Conservation (phyloP, 1,140 invertebrate genomes). For the Drosophila serrata region DNA sequence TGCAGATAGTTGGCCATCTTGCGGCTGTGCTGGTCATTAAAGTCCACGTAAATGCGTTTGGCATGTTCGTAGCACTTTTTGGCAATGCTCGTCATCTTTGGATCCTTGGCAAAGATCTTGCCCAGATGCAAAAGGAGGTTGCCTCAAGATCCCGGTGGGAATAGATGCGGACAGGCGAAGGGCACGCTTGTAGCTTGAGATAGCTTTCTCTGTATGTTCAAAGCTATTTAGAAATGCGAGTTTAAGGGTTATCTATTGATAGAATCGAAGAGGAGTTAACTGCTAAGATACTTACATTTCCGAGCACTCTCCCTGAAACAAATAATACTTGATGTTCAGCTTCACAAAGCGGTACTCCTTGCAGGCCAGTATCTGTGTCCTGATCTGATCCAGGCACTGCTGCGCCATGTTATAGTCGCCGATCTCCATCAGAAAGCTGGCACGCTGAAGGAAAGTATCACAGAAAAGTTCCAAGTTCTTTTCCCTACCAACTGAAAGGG, state of each 20-base stretch:
- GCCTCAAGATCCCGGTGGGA: slow-evolving; percentile 54
- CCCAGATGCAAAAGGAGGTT: slow-evolving; percentile 62
- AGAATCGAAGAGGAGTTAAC: background rate
- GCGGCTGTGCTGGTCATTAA: slow-evolving; percentile 62
- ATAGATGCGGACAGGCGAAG: slow-evolving; percentile 56
- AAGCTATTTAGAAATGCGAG: slow-evolving; percentile 24
- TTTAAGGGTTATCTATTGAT: background rate
- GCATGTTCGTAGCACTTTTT: slow-evolving; percentile 74
- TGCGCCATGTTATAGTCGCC: slow-evolving; percentile 56
- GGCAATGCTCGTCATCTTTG: slow-evolving; percentile 49
- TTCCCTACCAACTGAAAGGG: slow-evolving; percentile 57
- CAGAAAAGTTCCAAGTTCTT: slow-evolving; percentile 72
- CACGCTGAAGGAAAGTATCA: slow-evolving; percentile 65
- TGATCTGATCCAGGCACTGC: slow-evolving; percentile 69
- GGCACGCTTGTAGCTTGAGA: slow-evolving; percentile 58
- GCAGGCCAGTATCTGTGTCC: slow-evolving; percentile 50
- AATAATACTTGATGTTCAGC: slow-evolving; percentile 70
- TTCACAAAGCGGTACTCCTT: slow-evolving; percentile 65
- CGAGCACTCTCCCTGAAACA: slow-evolving; percentile 58
- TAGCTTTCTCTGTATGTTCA: slow-evolving; percentile 52
- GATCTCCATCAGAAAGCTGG: slow-evolving; percentile 66
- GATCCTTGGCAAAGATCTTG: slow-evolving; percentile 68
- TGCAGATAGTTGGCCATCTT: slow-evolving; percentile 70
- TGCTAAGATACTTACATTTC: slow-evolving; percentile 46
- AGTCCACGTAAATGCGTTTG: slow-evolving; percentile 75